A percentile compares a stretch with the other conserved stretches of the same genome.
These are phyloP conservation scores for Sapajus apella DNA, from an alignment of 2,113 vertebrate genomes.

Conservation along the genomic window DNA sequence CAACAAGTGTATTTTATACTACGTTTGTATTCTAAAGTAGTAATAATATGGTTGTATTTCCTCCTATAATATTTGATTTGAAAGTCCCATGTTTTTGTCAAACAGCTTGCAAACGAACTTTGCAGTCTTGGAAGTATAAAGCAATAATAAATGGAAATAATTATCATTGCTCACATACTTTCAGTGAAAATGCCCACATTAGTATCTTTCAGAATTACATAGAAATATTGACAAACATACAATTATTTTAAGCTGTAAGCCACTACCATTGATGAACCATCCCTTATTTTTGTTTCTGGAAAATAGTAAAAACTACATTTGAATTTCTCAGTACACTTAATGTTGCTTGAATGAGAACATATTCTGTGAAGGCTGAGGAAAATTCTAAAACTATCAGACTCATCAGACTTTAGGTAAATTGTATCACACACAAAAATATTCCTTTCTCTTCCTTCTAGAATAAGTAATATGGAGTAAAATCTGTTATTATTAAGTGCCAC, in stretches of 20 bases:
- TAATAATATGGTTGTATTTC: background rate
- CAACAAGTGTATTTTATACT: background rate
- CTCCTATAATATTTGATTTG: background rate
- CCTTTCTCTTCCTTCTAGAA: background rate
- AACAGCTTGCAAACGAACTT: background rate
- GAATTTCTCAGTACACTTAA: background rate
- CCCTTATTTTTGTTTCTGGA: background rate
- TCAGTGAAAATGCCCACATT: background rate
- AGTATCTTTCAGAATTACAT: background rate
- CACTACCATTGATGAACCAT: background rate
- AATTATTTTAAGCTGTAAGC: background rate
- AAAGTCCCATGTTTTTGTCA: background rate
- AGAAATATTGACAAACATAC: background rate
- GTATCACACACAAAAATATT: background rate
- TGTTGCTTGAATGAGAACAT: background rate
- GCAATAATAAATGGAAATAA: background rate
- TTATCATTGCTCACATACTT: slow-evolving; percentile 26
- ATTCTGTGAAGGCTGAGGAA: background rate
- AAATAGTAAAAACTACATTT: background rate
- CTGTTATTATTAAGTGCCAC: slow-evolving; percentile 24
- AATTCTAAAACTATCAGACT: background rate
- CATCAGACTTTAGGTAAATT: slow-evolving; percentile 9
- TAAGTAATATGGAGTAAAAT: background rate
- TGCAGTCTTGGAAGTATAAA: background rate
- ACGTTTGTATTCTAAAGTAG: background rate